Evolutionary conservation across 2,113 vertebrate species (phyloP), one percentile per base, ranked within the genome.

Genomic region (Esox niger): DNA sequence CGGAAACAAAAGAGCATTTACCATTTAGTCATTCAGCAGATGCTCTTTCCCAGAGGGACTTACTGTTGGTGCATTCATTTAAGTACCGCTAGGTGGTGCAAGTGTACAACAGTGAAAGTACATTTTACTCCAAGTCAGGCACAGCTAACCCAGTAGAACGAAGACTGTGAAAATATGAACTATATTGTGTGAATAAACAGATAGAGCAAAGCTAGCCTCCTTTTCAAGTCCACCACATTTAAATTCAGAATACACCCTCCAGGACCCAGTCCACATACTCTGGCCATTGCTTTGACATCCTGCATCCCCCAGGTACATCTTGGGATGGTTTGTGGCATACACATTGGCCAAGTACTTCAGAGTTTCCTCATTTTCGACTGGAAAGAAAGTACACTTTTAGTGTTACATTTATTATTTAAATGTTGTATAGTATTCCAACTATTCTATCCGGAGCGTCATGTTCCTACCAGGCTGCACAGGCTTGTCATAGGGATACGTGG

Each of bases 401-500:
- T 25, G n/a, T n/a, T n/a, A n/a, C n/a, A n/a, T n/a, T n/a, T n/a
- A n/a, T n/a, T 54, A n/a, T 21, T 7, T 54, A 25, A 21, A 13
- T 54, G 7, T 54, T 23, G 9, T 1, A n/a, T 54, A 23, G 20
- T 23, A 21, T 7, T 54, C 49, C 29, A 15, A 30, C 27, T 59
- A 15, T 38, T 38, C 10, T 38, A 38, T 43, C 17, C 17, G 38
- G 38, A 43, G 38, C 38, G 2, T 10, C 20, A 7, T n/a, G 63
- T 0, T 52, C 52, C 62, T 88, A 98, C 97, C 95, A 79, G 95
- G 89, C 82, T 97, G 95, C 1, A 91, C 91, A 62, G 97, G 95
- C 64, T 94, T 97, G 85, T 98, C 94, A 20, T 97, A 98, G 0
- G 97, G 96, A 73, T 98, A 98, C 2, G 95, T 97, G 63, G 93